These are phyloP conservation scores for Hippocampus barbouri DNA, from an alignment of 2,113 vertebrate species.

Conservation along the genomic window DNA sequence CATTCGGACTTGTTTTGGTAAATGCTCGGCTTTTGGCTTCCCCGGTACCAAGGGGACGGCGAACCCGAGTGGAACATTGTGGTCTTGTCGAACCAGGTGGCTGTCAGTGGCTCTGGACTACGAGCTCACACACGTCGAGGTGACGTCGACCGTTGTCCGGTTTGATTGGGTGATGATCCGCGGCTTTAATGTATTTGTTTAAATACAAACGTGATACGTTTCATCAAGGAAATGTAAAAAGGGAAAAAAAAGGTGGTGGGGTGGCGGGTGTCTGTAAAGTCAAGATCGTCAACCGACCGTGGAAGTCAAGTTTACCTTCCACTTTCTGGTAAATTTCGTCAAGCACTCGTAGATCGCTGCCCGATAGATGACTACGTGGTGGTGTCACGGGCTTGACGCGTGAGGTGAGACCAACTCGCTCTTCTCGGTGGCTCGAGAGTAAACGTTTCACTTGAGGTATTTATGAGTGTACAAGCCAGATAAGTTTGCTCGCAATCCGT, in stretches of 20 bases:
- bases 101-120: conserved; percentile 25
- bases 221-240: not conserved
- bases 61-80: not conserved
- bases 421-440: conserved; percentile 16
- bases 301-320: conserved; percentile 49
- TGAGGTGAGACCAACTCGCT: conserved; percentile 43
- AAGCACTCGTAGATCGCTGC: conserved; percentile 7
- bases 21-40: not conserved
- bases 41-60: conserved; percentile 12
- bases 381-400: conserved; percentile 29
- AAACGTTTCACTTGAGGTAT: not conserved
- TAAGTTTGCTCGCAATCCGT: conserved; percentile 20
- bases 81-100: conserved; percentile 1
- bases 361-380: conserved; percentile 28
- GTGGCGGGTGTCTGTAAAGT: not conserved
- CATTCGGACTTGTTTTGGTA: conserved; percentile 47
- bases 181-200: not conserved
- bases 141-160: conserved; percentile 63
- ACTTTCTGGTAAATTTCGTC: conserved; percentile 46
- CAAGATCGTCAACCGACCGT: conserved; percentile 17
- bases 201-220: not conserved
- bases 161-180: conserved; percentile 19
- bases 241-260: not conserved
- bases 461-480: conserved; percentile 8
- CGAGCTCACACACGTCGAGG: conserved; percentile 26